A percentile compares a stretch with the other conserved stretches of the same genome.
phyloP scores from a whole-genome alignment of 2,113 vertebrate species.

The Cryptomyrus ogoouensis region DNA sequence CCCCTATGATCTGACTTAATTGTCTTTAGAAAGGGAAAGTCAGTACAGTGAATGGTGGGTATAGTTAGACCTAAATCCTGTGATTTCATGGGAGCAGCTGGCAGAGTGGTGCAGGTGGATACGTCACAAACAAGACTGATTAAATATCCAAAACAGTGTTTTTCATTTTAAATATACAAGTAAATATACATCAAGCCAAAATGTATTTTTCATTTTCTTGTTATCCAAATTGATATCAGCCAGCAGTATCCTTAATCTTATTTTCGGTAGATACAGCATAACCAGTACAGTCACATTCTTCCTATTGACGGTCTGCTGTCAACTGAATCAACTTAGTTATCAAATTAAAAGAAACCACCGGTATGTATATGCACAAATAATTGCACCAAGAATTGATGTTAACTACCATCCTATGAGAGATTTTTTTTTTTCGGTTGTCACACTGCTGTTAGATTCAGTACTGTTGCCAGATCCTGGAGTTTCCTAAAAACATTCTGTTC shows the following conservation, averaged over 20 bases:
- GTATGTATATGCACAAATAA: neutral
- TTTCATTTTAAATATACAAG: neutral
- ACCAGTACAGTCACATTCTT: neutral
- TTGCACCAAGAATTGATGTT: neutral
- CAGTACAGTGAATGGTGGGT: neutral
- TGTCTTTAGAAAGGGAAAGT: neutral
- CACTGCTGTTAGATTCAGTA: neutral
- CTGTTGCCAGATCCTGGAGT: neutral
- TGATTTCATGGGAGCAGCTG: neutral
- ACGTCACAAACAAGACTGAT: neutral
- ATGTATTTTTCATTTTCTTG: neutral
- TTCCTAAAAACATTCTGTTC: neutral
- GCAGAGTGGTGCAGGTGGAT: neutral
- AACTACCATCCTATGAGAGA: neutral
- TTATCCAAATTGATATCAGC: neutral
- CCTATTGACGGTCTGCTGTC: neutral
- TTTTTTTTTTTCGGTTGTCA: neutral
- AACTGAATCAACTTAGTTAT: neutral
- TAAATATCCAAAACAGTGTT: neutral
- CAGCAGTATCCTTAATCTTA: neutral
- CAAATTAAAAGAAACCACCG: neutral
- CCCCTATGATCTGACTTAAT: neutral
- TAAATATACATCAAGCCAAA: neutral
- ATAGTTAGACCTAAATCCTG: neutral
- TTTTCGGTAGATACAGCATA: neutral